phyloP scores from a whole-genome alignment of 2,888 invertebrate species.

The Heliconius cydno region DNA sequence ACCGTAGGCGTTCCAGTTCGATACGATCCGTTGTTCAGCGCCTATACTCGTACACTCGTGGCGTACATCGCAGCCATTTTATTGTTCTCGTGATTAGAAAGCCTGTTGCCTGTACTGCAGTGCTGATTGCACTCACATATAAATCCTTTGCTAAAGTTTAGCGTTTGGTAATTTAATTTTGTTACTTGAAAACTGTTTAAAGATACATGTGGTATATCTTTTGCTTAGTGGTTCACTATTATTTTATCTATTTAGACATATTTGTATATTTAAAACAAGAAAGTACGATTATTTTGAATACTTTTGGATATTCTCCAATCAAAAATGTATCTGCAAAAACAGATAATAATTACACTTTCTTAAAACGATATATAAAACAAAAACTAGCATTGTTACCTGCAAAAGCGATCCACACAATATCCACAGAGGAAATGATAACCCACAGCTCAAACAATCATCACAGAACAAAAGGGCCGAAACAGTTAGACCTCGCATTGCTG shows the following conservation, averaged over 20 bases:
- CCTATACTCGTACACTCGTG: constrained; percentile 24
- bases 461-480: constrained; percentile 76
- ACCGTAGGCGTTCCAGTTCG: constrained; percentile 44
- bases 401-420: constrained; percentile 52
- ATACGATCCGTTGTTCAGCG: constrained; percentile 42
- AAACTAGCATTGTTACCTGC: constrained; percentile 60
- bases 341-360: constrained; percentile 21
- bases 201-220: constrained; percentile 4
- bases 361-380: constrained; percentile 45
- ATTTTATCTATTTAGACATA: neutral
- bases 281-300: no score
- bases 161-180: constrained; percentile 38
- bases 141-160: constrained; percentile 43
- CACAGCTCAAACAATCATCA: constrained; percentile 70
- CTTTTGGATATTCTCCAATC: neutral
- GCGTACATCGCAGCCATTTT: constrained; percentile 49
- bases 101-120: constrained; percentile 49
- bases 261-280: neutral
- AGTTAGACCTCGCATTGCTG: constrained; percentile 68
- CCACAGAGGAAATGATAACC: constrained; percentile 57
- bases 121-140: constrained; percentile 49
- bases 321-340: neutral
- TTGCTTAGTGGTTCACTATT: neutral
- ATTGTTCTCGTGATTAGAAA: constrained; percentile 60
- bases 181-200: constrained; percentile 40